Conservation (phyloP, 2,888 invertebrate genomes). For the Drosophila bunnanda region DNA sequence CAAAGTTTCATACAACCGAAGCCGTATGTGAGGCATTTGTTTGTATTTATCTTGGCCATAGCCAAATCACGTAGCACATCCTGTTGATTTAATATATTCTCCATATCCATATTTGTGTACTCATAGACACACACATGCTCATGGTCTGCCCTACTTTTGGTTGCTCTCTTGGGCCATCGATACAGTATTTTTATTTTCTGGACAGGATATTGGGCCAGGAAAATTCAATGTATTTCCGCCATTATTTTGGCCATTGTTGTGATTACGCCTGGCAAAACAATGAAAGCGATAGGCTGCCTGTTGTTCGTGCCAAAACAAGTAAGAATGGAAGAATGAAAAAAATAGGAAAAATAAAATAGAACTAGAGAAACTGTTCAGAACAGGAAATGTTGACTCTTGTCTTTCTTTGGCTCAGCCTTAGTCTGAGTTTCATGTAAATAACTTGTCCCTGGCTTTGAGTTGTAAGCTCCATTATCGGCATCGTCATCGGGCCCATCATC, state of each 20-base stretch:
- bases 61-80: slow-evolving; percentile 44
- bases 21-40: neutral
- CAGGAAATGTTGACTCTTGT: slow-evolving; percentile 38
- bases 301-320: slow-evolving; percentile 20
- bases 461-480: slow-evolving; percentile 43
- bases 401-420: slow-evolving; percentile 16
- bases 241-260: slow-evolving; percentile 40
- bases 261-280: slow-evolving; percentile 35
- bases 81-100: slow-evolving; percentile 46
- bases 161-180: slow-evolving; percentile 11
- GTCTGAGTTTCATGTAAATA: slow-evolving; percentile 52
- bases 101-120: slow-evolving; percentile 31
- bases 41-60: slow-evolving; percentile 24
- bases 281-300: slow-evolving; percentile 21
- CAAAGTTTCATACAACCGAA: neutral
- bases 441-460: slow-evolving; percentile 33
- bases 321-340: slow-evolving; percentile 6
- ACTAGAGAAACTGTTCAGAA: slow-evolving; percentile 26
- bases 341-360: slow-evolving; percentile 18
- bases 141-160: slow-evolving; percentile 9
- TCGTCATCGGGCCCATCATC: slow-evolving; percentile 28
- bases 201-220: slow-evolving; percentile 42
- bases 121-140: slow-evolving; percentile 7
- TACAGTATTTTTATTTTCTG: slow-evolving; percentile 5
- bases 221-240: slow-evolving; percentile 36